These are phyloP conservation scores for Dicaeum eximium DNA, from an alignment of 2,113 vertebrate genomes.

Conservation along the genomic window DNA sequence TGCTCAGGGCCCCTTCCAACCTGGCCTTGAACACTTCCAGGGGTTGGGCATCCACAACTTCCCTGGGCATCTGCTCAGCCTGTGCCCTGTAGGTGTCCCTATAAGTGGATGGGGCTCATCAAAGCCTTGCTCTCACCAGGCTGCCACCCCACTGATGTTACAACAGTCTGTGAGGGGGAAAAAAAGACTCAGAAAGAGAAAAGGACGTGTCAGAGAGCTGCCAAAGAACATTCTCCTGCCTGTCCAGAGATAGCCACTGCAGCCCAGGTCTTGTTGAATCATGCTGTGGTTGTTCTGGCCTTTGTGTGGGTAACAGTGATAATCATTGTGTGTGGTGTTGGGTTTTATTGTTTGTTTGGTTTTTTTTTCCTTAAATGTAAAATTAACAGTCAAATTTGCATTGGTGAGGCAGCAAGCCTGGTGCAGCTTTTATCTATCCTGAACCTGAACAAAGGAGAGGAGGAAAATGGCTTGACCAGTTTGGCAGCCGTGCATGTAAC, in stretches of 20 bases:
- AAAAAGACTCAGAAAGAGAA: background rate
- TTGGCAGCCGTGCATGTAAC: background rate
- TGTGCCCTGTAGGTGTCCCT: background rate
- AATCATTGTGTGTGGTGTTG: background rate
- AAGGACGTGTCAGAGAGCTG: background rate
- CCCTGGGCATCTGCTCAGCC: background rate
- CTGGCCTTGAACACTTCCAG: background rate
- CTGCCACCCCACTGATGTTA: background rate
- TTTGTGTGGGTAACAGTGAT: slow-evolving; percentile 10
- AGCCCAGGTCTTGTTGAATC: background rate
- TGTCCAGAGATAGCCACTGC: background rate
- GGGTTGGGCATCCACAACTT: background rate
- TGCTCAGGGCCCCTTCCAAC: background rate
- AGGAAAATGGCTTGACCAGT: background rate
- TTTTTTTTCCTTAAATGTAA: background rate
- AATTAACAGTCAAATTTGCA: background rate
- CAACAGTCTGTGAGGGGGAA: background rate
- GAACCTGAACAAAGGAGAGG: background rate
- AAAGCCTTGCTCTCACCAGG: background rate
- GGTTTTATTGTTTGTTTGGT: background rate
- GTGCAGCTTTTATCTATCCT: slow-evolving; percentile 5
- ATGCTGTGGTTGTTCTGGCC: background rate
- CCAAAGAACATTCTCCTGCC: background rate
- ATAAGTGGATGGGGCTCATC: background rate
- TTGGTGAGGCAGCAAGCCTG: background rate